Base-by-base conservation (phyloP, 2,797 vertebrate species). In the Thripadectes ignobilis region DNA sequence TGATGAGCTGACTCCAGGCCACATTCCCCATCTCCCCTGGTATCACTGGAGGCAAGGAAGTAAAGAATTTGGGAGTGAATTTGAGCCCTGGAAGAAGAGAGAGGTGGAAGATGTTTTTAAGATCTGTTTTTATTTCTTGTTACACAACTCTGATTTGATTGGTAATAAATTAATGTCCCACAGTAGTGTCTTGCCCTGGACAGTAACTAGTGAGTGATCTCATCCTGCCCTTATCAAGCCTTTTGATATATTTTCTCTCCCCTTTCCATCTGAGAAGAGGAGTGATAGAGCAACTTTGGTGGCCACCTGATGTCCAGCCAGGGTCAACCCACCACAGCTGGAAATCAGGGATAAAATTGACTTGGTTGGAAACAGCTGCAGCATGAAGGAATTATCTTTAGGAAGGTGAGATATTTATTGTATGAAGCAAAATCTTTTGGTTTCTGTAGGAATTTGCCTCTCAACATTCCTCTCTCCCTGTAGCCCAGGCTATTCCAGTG, bases 111-210 rank as follows among this genome's bases (percentile, higher is more conserved):
- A 1, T 1, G 1, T 13, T 83, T n/a, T 18, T 5, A 71, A 65
- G 21, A 58, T 83, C n/a, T 43, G 2, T 18, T 68, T 71, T 39
- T 9, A 23, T 83, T 71, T 71, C 38, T 58, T n/a, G 17, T 58
- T 39, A 15, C 12, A 2, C 9, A 51, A 18, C 32, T 45, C 11
- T 76, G 29, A n/a, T 63, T 55, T 69, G 45, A 73, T 38, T 80
- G 45, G 4, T 43, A 38, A 49, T 24, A 62, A 69, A 43, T 45
- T 69, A 7, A 18, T 51, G 10, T 43, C 13, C 32, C 41, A 3
- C 6, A 12, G 11, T 2, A 43, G 3, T 69, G 27, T 45, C n/a
- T 69, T 21, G 29, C 14, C 49, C 0, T 0, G n/a, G 20, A 12
- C 36, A 43, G 55, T 21, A 10, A 21, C 23, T 38, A 29, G 7